phyloP scores from a whole-genome alignment of 1,140 invertebrate genomes.

The Papilio xuthus region DNA sequence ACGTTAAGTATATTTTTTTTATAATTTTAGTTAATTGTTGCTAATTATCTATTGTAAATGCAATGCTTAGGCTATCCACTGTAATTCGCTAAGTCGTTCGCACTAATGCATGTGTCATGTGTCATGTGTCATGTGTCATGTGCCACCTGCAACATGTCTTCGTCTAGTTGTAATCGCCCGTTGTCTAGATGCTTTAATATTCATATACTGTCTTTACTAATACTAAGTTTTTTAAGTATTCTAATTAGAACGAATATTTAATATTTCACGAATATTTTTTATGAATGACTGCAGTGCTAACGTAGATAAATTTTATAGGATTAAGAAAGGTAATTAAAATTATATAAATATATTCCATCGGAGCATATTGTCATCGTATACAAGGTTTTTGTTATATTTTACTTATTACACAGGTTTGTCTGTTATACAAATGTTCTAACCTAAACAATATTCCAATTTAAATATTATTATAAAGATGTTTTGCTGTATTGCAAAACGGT shows the following conservation, averaged over 20 bases:
- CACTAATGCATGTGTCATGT: not conserved
- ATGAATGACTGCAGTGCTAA: constrained; percentile 49
- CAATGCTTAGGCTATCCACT: constrained; percentile 23
- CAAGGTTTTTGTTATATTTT: constrained; percentile 60
- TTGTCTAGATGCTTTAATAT: constrained; percentile 31
- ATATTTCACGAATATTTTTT: constrained; percentile 44
- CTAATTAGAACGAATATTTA: constrained; percentile 38
- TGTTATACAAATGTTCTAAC: constrained; percentile 52
- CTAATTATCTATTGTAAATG: constrained; percentile 24
- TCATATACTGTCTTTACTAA: constrained; percentile 26
- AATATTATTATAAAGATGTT: constrained; percentile 57
- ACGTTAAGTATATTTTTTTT: constrained; percentile 67
- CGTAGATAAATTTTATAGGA: constrained; percentile 48
- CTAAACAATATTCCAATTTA: constrained; percentile 52
- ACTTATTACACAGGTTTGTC: constrained; percentile 57
- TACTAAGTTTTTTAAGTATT: constrained; percentile 33
- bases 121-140: not conserved
- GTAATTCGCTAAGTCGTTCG: not conserved
- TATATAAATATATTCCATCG: constrained; percentile 53
- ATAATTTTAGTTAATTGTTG: constrained; percentile 51
- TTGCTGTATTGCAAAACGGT: constrained; percentile 38
- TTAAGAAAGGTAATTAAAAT: constrained; percentile 46
- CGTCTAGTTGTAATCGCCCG: not conserved
- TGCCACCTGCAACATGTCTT: not conserved
- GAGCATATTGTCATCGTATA: constrained; percentile 55